Base-by-base conservation (phyloP, 2,888 invertebrate genomes). In the Cotesia congregata region DNA sequence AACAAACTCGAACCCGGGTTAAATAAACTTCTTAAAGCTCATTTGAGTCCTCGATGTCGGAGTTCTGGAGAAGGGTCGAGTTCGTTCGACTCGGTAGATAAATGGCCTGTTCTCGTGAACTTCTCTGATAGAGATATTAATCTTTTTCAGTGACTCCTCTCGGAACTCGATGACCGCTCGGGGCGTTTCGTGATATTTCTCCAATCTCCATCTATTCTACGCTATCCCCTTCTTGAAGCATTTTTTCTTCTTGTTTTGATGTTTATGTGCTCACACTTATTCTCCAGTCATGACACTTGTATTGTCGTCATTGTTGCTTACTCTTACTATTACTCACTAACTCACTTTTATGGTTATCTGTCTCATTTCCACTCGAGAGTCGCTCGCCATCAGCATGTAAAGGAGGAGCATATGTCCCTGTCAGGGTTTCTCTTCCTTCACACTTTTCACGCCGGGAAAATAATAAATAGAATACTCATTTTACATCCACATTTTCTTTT, bases 91-190 rank as follows among this genome's bases (percentile, higher is more conserved):
- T 80, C 82, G 30, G 82, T 84, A 84, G 87, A 87, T 86, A 86
- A 86, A 87, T 87, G 84, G 84, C 81, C 79, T 76, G 83, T 81
- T 86, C 84, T 79, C 81, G 80, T 87, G 85, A 87, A 87, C 86
- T 86, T 84, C 83, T 84, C 83, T 84, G 85, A 87, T 86, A 86
- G 84, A 87, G 87, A 87, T 87, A 87, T 87, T 86, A 87, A 87
- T 87, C 87, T 87, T 86, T 85, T 84, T 83, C 79, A 79, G 67
- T 38, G 30, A 30, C 70, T 40, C 70, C 73, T 79, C 60, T 50
- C 65, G 38, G 17, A 67, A 40, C 61, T 60, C 67, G 65, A 60
- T 67, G 74, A 74, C 67, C 67, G 74, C 74, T 74, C 40, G 9
- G 17, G 60, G 74, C 74, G 59, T 59, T 67, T 60, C 67, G 61